Evolutionary conservation across 1,140 invertebrate genomes (phyloP).

Genomic region (Ylistrum balloti): DNA sequence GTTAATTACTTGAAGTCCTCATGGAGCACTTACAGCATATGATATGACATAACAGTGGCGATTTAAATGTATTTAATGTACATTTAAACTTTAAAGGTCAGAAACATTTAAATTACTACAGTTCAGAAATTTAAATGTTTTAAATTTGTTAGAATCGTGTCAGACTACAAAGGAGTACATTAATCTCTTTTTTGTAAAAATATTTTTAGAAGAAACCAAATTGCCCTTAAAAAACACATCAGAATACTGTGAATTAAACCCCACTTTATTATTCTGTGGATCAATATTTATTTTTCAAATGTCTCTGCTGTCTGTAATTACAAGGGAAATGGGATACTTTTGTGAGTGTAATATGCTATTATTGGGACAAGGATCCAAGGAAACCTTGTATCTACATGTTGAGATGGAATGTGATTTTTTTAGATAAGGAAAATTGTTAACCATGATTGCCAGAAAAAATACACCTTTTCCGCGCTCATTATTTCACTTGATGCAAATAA

Average conservation of each 20-base stretch:
- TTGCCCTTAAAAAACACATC: neutral
- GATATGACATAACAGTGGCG: neutral
- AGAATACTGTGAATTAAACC: neutral
- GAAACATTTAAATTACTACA: neutral
- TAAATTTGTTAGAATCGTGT: neutral
- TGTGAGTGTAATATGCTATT: too few relatives aligned
- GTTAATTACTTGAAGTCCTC: neutral
- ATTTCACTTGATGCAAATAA: too few relatives aligned
- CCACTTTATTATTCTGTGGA: neutral
- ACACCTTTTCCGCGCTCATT: too few relatives aligned
- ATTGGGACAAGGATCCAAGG: too few relatives aligned
- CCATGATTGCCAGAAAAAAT: too few relatives aligned
- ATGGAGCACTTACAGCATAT: neutral
- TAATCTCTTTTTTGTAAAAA: neutral
- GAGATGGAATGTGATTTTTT: too few relatives aligned
- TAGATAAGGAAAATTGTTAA: too few relatives aligned
- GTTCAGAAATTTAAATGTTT: neutral
- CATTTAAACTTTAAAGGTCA: constrained; percentile 35
- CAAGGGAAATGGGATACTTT: too few relatives aligned
- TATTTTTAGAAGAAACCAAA: neutral
- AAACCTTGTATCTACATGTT: too few relatives aligned
- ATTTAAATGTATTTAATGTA: constrained; percentile 27
- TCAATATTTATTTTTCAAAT: too few relatives aligned
- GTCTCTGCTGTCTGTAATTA: too few relatives aligned
- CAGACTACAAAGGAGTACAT: neutral